Evolutionary conservation across 2,888 invertebrate genomes (phyloP).

Genomic region (Onthophagus sagittarius): DNA sequence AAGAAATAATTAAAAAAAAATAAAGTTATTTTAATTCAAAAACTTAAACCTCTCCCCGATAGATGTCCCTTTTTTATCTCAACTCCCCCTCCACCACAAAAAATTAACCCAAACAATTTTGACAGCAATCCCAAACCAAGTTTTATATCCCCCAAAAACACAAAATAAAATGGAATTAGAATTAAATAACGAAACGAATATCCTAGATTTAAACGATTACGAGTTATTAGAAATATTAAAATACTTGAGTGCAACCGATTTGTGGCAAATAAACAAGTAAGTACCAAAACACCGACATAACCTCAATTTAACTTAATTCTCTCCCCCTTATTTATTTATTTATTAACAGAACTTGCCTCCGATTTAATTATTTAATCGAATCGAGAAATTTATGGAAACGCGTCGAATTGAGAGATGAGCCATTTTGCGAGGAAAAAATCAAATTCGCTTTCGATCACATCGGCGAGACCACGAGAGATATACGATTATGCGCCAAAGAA

Average conservation of each 20-base stretch:
- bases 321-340: too few species aligned
- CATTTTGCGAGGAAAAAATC: constrained; percentile 37
- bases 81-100: too few species aligned
- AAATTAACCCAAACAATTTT: too few species aligned
- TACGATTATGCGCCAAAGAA: constrained; percentile 24
- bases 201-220: constrained; percentile 30
- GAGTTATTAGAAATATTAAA: constrained; percentile 37
- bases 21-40: too few species aligned
- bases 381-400: constrained; percentile 39
- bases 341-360: constrained; percentile 36
- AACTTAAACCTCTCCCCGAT: too few species aligned
- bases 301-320: not conserved
- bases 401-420: constrained; percentile 37
- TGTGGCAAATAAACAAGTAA: constrained; percentile 40
- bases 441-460: constrained; percentile 36
- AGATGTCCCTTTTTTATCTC: too few species aligned
- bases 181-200: not conserved
- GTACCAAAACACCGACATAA: not conserved
- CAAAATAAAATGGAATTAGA: not conserved
- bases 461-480: constrained; percentile 33
- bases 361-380: constrained; percentile 36
- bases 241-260: constrained; percentile 38
- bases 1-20: too few species aligned
- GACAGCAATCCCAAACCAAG: too few species aligned
- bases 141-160: too few species aligned